Conservation (phyloP, 2,888 invertebrate genomes). For the Brenthis hecate region DNA sequence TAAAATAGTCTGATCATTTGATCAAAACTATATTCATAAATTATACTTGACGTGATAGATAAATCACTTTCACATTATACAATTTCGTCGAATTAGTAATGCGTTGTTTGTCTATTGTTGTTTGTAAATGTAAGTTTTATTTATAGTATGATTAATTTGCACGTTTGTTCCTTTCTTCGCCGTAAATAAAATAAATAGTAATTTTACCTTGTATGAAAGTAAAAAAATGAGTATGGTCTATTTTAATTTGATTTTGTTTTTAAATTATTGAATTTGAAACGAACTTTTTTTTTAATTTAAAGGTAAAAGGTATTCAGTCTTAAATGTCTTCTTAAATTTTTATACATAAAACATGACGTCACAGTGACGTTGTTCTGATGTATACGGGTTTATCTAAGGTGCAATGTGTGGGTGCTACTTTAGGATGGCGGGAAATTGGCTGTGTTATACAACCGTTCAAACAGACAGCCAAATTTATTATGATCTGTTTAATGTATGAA, state of each 20-base stretch:
- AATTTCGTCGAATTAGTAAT: conserved; percentile 10
- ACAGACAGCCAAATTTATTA: conserved; percentile 7
- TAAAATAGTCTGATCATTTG: conserved; percentile 14
- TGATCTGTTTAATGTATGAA: conserved; percentile 1
- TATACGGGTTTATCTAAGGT: conserved; percentile 32
- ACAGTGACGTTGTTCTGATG: conserved; percentile 49
- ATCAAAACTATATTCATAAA: conserved; percentile 12
- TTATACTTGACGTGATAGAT: conserved; percentile 8
- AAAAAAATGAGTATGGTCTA: background rate
- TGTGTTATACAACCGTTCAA: conserved; percentile 1
- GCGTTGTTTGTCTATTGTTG: conserved; percentile 4
- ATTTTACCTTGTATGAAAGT: background rate
- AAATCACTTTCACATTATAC: conserved; percentile 14
- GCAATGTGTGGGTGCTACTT: conserved; percentile 36
- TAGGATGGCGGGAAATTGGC: conserved; percentile 21
- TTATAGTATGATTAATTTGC: background rate
- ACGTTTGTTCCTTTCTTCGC: background rate
- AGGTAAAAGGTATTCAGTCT: background rate
- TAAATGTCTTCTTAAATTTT: background rate
- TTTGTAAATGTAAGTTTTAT: conserved; percentile 2
- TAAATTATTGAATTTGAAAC: no score
- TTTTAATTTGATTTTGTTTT: no score
- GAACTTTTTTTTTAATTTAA: background rate
- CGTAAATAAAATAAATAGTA: background rate
- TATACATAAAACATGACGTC: conserved; percentile 45